Conservation (phyloP, 2,888 invertebrate genomes). For the Archips crataeganus region DNA sequence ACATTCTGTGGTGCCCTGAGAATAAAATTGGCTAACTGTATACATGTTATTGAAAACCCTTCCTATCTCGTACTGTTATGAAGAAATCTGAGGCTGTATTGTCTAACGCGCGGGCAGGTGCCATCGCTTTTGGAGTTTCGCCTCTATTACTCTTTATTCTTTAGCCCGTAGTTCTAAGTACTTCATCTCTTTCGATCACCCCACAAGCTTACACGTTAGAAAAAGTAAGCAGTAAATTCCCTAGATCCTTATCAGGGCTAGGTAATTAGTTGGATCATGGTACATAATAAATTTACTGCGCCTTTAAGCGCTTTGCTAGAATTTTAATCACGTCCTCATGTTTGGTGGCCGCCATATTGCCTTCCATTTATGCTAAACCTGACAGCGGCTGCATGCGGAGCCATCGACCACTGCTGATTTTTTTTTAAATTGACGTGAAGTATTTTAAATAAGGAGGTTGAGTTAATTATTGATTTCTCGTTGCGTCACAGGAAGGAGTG, state of each 20-base stretch:
- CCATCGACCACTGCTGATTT: constrained; percentile 1
- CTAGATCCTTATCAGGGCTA: constrained; percentile 13
- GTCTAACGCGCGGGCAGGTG: no score
- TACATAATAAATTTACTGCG: constrained; percentile 17
- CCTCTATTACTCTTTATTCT: not conserved
- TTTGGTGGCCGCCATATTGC: constrained; percentile 17
- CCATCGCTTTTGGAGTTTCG: not conserved
- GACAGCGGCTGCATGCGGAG: not conserved
- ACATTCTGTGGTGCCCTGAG: no score
- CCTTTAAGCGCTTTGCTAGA: constrained; percentile 7
- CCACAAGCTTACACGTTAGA: not conserved
- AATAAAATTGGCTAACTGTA: no score
- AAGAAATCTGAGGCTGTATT: no score
- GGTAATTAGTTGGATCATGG: constrained; percentile 16
- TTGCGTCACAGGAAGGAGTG: not conserved
- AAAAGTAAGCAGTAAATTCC: constrained; percentile 7
- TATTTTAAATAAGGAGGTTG: not conserved
- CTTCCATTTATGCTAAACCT: constrained; percentile 18
- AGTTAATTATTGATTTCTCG: not conserved
- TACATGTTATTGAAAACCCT: no score
- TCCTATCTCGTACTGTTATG: no score
- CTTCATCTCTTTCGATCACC: not conserved
- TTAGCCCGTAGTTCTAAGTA: not conserved
- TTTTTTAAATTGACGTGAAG: not conserved
- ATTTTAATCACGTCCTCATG: constrained; percentile 20